A percentile compares a stretch with the other conserved stretches of the same genome.
phyloP scores from a whole-genome alignment of 2,113 vertebrate genomes.

The Cyphomyrus plagiostoma region DNA sequence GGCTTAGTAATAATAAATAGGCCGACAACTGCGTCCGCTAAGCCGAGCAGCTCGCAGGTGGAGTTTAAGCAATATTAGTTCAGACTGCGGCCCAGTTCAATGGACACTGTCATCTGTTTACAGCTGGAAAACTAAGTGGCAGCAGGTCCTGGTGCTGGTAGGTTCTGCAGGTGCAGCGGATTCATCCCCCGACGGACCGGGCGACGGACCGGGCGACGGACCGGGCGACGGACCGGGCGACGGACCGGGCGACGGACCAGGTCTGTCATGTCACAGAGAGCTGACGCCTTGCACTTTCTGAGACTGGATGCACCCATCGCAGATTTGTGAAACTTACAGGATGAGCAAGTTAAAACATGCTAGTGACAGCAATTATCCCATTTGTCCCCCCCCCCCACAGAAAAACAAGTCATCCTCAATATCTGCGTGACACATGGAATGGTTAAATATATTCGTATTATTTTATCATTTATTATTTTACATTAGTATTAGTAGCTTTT shows the following conservation, averaged over 20 bases:
- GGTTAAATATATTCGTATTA: neutral
- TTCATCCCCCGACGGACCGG: neutral
- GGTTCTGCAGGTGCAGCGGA: neutral
- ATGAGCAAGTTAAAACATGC: neutral
- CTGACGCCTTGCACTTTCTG: neutral
- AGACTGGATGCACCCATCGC: neutral
- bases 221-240: neutral
- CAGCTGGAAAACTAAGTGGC: neutral
- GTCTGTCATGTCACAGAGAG: neutral
- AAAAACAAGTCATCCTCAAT: neutral
- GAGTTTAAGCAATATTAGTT: neutral
- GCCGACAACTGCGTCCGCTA: neutral
- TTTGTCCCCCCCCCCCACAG: neutral
- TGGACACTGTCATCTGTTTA: neutral
- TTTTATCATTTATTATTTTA: no score
- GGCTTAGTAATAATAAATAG: constrained; percentile 7
- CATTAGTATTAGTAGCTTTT: neutral
- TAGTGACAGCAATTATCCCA: neutral
- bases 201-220: neutral
- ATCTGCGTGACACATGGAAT: neutral
- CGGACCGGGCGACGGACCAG: neutral
- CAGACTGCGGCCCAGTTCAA: neutral
- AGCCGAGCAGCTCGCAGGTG: neutral
- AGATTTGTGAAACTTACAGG: neutral
- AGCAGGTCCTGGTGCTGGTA: neutral